Evolutionary conservation across 2,797 vertebrate genomes (phyloP), one percentile per base, ranked within the genome.

Genomic region (Bovichtus diacanthus): DNA sequence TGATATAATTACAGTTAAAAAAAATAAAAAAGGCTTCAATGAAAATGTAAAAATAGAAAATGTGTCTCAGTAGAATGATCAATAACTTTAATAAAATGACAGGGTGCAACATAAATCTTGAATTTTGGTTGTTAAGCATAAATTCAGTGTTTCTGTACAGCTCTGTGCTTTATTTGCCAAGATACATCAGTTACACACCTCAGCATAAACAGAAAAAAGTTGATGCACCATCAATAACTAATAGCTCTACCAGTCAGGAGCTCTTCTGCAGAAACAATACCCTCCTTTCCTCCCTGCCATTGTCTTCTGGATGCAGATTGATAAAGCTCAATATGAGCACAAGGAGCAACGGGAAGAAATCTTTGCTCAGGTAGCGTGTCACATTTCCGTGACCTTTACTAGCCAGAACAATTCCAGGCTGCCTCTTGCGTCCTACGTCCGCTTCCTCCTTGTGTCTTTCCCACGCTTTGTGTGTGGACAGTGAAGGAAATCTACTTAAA

Each of bases 391-490:
- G 95, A 96, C 95, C 95, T 95, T 89, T 92, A 82, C 90, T 74
- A 16, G 87, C 83, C 86, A 95, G 94, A 96, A 96, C 96, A 96
- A 96, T 96, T 94, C 93, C 93, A 95, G 92, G 92, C 92, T 89
- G 91, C 90, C 94, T 95, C 91, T 93, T 93, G 92, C 81, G n/a
- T 87, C 91, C 89, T 83, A 90, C 85, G 84, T 94, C 93, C 93
- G 93, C 90, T 96, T 96, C 95, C 96, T 95, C 88, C 88, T 87
- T 87, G 91, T 92, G 92, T 95, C 94, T 95, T 96, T 96, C 95
- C 95, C 96, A 96, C 95, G 95, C 92, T 93, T 87, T 78, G 89
- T 86, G 87, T 84, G 84, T 87, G 90, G 94, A 96, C 93, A 94
- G 90, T 90, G 91, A 94, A 94, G 95, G 95, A 96, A 95, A 94